Evolutionary conservation across 1,140 invertebrate genomes (phyloP).

Genomic region (Meloidogyne exigua): DNA sequence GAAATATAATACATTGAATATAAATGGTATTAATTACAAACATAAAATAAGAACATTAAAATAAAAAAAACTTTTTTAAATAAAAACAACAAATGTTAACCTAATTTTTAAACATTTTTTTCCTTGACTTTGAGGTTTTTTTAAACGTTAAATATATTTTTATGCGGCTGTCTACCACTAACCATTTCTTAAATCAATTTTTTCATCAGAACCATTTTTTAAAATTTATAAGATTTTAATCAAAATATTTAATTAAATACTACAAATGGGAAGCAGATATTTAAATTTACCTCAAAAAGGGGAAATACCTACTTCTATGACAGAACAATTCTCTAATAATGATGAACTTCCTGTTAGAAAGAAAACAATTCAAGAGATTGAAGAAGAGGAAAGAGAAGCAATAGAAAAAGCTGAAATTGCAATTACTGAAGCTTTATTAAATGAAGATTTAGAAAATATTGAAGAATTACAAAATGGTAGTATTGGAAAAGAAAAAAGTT

Average conservation of each 20-base stretch:
- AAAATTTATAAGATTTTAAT: not conserved
- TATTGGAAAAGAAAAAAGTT: not conserved
- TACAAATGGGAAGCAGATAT: not conserved
- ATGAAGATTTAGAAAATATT: conserved; percentile 5
- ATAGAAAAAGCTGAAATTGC: not conserved
- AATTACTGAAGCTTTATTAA: conserved; percentile 5
- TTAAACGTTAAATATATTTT: not conserved
- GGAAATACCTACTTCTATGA: not conserved
- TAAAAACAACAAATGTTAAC: not conserved
- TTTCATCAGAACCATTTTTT: not conserved
- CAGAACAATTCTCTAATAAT: not conserved
- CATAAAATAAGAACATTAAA: not conserved
- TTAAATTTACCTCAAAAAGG: not conserved
- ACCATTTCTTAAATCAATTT: not conserved
- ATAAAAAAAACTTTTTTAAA: not conserved
- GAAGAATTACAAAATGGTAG: not conserved
- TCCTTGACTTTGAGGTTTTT: not conserved
- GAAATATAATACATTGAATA: too few species aligned
- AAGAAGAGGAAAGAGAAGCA: not conserved
- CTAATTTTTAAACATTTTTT: conserved; percentile 3
- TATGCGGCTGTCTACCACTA: not conserved
- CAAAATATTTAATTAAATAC: not conserved
- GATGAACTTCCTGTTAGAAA: not conserved
- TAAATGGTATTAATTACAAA: too few species aligned
- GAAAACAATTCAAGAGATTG: not conserved